Base-by-base conservation (phyloP, 2,797 vertebrate genomes). In the Mormyrops attenuatus region DNA sequence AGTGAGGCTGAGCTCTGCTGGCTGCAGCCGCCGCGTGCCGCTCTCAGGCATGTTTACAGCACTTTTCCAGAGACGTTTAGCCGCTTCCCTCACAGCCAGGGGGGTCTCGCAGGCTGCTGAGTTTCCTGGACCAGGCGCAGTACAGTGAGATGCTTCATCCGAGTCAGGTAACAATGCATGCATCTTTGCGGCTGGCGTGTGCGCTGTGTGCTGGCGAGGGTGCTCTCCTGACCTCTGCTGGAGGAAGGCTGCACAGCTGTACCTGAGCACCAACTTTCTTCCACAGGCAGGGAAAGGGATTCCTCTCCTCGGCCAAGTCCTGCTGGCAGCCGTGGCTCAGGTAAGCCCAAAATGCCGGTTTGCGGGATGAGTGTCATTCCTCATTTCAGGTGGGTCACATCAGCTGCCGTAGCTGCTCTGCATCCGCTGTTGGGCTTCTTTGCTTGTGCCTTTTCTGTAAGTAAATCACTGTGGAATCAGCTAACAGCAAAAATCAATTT, bases 61-160 rank as follows among this genome's bases (percentile, higher is more conserved):
- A 92, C 93, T 95, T 94, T 94, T 93, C 92, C 93, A 95, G 93
- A 94, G 92, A 90, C 93, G 95, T 92, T 96, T 94, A 94, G 93
- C 91, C 92, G 89, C 88, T 93, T 92, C 92, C 89, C 89, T 92
- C 53, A 93, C 94, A 95, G 90, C 92, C 93, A 93, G 93, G 92
- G 93, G 49, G 95, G 94, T 95, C 91, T 94, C 94, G 93, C 91
- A 94, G 93, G 91, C 94, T 88, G 93, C 92, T 91, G 89, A 92
- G 88, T 92, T 92, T 90, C 90, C 77, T 90, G 89, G 90, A 80
- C 90, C 91, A 91, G 66, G 3, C 55, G 90, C 90, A 93, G 86
- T 85, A 82, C 17, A 85, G 91, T 89, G 90, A 91, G 91, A 66
- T 66, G 88, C 89, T 91, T 91, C 88, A 89, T 92, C 63, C 38